Evolutionary conservation across 1,140 invertebrate genomes (phyloP).

Genomic region (Lepidostoma basale): DNA sequence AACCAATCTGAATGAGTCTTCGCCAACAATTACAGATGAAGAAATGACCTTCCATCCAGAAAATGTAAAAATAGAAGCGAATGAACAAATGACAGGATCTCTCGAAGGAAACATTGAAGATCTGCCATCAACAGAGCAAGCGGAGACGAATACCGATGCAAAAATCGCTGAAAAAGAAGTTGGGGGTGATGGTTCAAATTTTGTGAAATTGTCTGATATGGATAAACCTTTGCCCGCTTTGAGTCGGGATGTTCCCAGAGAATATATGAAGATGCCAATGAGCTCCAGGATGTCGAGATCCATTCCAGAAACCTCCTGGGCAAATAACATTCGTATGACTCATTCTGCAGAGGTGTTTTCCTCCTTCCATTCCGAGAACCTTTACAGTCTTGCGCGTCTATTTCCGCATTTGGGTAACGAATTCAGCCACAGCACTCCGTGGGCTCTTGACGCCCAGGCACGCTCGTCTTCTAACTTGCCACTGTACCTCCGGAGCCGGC

Average conservation of each 20-base stretch:
- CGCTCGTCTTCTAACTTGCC: too few relatives aligned
- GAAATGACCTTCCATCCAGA: conserved; percentile 18
- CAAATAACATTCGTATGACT: conserved; percentile 48
- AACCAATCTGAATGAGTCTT: conserved; percentile 17
- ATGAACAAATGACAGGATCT: background rate
- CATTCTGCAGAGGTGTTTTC: conserved; percentile 53
- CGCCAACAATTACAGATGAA: conserved; percentile 15
- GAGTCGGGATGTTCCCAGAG: background rate
- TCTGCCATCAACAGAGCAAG: background rate
- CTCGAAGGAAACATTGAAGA: conserved; percentile 6
- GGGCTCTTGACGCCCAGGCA: conserved; percentile 47
- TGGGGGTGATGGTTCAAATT: conserved; percentile 45
- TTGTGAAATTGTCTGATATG: conserved; percentile 55
- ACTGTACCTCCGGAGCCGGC: too few relatives aligned
- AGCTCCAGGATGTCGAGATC: conserved; percentile 55
- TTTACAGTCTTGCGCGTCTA: conserved; percentile 54
- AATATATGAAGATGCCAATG: conserved; percentile 20
- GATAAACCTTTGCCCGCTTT: conserved; percentile 49
- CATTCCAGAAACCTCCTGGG: conserved; percentile 55
- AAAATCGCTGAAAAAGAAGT: conserved; percentile 46
- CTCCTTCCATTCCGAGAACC: conserved; percentile 59
- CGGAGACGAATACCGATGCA: conserved; percentile 3
- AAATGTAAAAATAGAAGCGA: background rate
- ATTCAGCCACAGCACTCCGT: conserved; percentile 55
- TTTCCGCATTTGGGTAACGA: conserved; percentile 57